Evolutionary conservation across 2,888 invertebrate genomes (phyloP), one percentile per base, ranked within the genome.

Genomic region (Entomobrya proxima): DNA sequence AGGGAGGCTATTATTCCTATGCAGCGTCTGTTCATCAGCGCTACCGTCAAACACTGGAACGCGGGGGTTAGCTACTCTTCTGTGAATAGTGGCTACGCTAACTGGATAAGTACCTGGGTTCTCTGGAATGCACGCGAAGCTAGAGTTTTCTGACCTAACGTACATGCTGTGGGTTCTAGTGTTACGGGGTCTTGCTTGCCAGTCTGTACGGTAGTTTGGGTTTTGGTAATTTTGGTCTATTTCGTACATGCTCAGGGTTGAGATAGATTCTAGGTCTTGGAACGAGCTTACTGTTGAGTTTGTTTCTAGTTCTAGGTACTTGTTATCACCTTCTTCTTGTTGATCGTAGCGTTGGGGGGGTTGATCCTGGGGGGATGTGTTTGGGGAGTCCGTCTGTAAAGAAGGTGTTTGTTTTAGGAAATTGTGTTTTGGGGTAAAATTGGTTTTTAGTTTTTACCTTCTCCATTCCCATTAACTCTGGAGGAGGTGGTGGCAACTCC

Each of bases 401-500:
- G n/a, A n/a, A n/a, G n/a, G n/a, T n/a, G n/a, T n/a, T n/a, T n/a
- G n/a, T 21, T 55, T 55, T 55, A 55, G 24, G 13, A n/a, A 55
- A 21, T n/a, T 11, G 15, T 55, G 6, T n/a, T 47, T 15, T 13
- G 15, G 13, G 15, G 15, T n/a, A 13, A 61, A 32, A 15, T 32
- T 3, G 30, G 13, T 27, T 13, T n/a, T 24, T 58, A 61, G 5
- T 15, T 40, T 32, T 32, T 83, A 87, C 87, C 81, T 85, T 89
- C 30, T 90, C 89, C 75, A 90, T 88, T 85, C 80, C 81, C 85
- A 90, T 89, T 44, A 90, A 82, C 80, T 93, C 92, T 74, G 67
- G 93, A 90, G 93, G 92, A 92, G 95, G 92, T 90, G 94, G 94
- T 91, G 94, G 92, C 92, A 93, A 92, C 6, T 84, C 82, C 35